Conservation (phyloP, 2,797 vertebrate genomes). For the Paramormyrops hopkinsi region DNA sequence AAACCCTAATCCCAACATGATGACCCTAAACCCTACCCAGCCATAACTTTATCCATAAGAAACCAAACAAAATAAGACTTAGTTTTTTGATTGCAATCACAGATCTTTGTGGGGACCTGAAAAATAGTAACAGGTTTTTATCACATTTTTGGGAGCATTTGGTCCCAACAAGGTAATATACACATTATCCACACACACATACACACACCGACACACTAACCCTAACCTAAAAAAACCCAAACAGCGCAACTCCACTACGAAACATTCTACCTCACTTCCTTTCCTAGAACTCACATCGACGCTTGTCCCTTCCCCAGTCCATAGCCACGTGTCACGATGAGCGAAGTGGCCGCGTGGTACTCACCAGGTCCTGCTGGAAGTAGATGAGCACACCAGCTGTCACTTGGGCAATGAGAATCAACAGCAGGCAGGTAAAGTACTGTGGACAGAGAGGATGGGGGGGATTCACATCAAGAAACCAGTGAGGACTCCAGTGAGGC, state of each 20-base stretch:
- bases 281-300: background rate
- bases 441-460: constrained; percentile 40
- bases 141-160: background rate
- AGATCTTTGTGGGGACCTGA: background rate
- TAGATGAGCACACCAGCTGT: constrained; percentile 79
- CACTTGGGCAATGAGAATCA: constrained; percentile 83
- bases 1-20: no score
- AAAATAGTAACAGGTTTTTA: background rate
- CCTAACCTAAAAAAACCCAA: background rate
- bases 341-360: constrained; percentile 20
- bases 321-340: background rate
- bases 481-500: background rate
- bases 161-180: background rate
- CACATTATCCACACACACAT: background rate
- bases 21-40: no score
- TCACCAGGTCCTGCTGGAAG: constrained; percentile 74
- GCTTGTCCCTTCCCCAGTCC: background rate
- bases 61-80: background rate
- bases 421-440: constrained; percentile 85
- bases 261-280: background rate
- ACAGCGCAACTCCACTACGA: background rate
- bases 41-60: no score
- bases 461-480: background rate
- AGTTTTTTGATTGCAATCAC: background rate
- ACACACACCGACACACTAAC: background rate